Base-by-base conservation (phyloP, 2,113 vertebrate genomes). In the Tiliqua scincoides region DNA sequence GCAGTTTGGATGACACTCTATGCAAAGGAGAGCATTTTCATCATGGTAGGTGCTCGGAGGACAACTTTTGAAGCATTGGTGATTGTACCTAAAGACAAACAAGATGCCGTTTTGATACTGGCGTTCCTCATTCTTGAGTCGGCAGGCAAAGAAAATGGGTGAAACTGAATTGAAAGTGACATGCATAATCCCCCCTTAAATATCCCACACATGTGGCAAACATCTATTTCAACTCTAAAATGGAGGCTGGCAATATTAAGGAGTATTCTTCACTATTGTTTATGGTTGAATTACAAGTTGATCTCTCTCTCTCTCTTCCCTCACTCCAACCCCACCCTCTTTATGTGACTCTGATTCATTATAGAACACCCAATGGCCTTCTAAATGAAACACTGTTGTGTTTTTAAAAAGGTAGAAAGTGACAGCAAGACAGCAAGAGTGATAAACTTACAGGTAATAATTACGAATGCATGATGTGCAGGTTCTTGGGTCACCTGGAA, bases 371-470 rank as follows among this genome's bases (percentile, higher is more conserved):
- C 17, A 40, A 30, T 63, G 37, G 14, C 25, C 18, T 73, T 14
- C 0, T 6, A 57, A 54, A 23, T 23, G 59, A 32, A 84, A 2
- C 0, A 7, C 11, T 11, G 0, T 21, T 75, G 87, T 88, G 2
- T 32, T 87, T 88, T n/a, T 89, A 70, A 92, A 93, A 32, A 68
- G 9, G 18, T 8, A 30, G 11, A 27, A 74, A 9, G 84, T 82
- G 40, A 84, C 4, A 75, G 74, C 2, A 7, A 40, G 27, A 84
- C 6, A 72, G 3, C 2, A 7, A 40, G 6, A 86, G 3, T 27
- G 59, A 62, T 40, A 62, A 90, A 97, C 98, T 99, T 97, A 99
- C 98, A 97, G 98, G 91, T 98, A 98, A 93, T 98, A 98, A 89
- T 97, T 97, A 65, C 91, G 91, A 90, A 91, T 86, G 88, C 99